Evolutionary conservation across 1,140 invertebrate genomes (phyloP), one percentile per base, ranked within the genome.

Genomic region (Drosophila setifemur): DNA sequence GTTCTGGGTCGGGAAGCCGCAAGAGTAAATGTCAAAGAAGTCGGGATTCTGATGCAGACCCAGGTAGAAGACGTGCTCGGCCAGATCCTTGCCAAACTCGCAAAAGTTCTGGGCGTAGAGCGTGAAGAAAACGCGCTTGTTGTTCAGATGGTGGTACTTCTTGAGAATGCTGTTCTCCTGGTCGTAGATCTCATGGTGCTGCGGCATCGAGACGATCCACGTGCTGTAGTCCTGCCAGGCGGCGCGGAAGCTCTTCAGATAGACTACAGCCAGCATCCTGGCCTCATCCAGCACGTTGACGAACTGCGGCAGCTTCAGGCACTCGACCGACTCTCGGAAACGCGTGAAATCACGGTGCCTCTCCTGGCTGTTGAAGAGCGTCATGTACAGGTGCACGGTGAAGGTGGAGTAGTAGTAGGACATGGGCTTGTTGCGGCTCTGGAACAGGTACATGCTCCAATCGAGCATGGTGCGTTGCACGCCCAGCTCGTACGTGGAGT

Each of bases 51-150:
- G 72, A 28, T 88, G 83, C 14, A 90, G 70, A 1, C 88, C 88
- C 39, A 90, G 31, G 29, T 73, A 90, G 47, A 90, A 90, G 1
- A 90, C 77, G 31, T 73, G 58, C 26, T 90, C 85, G 0, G 88
- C 83, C 29, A 90, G 40, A 9, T 89, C 85, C 45, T 86, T 86
- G 12, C 88, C 88, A 33, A 90, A 90, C 18, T 90, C 88, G 21
- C 88, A 90, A 33, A 90, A 90, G 29, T 90, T 90, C 29, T 90
- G 88, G 0, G 83, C 88, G 25, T 79, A 90, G 0, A 90, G 63
- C 0, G 85, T 89, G 18, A 89, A 90, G 25, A 89, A 90, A 1
- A 90, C 21, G 0, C 81, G 75, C 33, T 74, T 83, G 11, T 90
- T 89, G 52, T 63, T 75, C 23, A 90, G 45, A 9, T 87, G 52